Percentiles rank a stretch among this genome's conserved stretches.
Evolutionary conservation across 2,797 vertebrate genomes (phyloP).

Genomic region (Morelia viridis): DNA sequence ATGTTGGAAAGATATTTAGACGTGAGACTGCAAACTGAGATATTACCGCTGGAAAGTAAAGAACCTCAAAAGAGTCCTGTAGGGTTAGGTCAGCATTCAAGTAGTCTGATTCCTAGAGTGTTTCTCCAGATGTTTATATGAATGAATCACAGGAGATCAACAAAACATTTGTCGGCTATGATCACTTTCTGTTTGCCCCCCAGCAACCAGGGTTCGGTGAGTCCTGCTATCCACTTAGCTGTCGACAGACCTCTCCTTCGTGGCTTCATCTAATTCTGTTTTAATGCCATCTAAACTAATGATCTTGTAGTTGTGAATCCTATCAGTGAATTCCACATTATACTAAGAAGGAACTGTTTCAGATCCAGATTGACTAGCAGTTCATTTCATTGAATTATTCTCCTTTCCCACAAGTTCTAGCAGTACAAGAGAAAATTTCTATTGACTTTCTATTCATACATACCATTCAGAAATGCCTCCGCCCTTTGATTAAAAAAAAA

Average conservation of each 20-base stretch:
- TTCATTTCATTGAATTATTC: background rate
- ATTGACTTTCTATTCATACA: background rate
- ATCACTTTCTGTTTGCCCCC: too few relatives aligned
- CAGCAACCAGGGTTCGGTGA: background rate
- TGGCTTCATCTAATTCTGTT: background rate
- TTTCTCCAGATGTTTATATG: background rate
- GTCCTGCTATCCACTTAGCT: background rate
- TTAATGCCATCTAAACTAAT: background rate
- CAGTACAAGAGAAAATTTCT: background rate
- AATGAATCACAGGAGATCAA: background rate
- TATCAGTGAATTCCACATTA: background rate
- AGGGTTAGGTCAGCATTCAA: background rate
- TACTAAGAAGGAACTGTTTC: background rate
- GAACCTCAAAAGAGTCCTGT: background rate
- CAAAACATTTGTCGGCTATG: background rate
- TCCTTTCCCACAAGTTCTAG: background rate
- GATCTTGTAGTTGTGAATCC: background rate
- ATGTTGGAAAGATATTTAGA: background rate
- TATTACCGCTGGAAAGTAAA: background rate
- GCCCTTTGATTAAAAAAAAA: background rate
- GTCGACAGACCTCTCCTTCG: background rate
- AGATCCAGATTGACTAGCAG: background rate
- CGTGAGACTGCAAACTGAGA: constrained; percentile 17
- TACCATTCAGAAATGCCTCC: background rate
- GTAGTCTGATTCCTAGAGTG: background rate